These are phyloP conservation scores for Melanerpes aurifrons DNA, from an alignment of 2,113 vertebrate species.

Conservation along the genomic window DNA sequence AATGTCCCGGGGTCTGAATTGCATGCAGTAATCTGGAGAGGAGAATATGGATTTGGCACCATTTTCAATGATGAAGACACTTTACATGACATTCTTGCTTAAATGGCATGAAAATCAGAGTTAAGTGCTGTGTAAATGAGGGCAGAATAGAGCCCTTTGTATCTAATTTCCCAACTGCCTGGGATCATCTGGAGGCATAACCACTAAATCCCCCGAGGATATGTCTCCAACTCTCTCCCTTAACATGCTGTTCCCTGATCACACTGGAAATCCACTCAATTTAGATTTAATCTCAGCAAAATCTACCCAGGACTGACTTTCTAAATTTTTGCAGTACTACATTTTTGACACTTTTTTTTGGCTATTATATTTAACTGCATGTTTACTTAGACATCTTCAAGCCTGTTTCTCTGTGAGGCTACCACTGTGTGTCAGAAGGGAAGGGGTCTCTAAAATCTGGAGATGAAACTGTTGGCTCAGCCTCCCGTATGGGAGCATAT, in stretches of 20 bases:
- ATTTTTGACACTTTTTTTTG: not conserved
- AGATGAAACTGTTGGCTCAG: not conserved
- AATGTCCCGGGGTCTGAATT: slow-evolving; percentile 11
- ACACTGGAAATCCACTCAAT: slow-evolving; percentile 36
- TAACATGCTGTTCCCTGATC: not conserved
- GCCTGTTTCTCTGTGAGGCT: not conserved
- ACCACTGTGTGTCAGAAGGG: not conserved
- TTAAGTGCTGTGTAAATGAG: slow-evolving; percentile 58
- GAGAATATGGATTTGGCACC: slow-evolving; percentile 4
- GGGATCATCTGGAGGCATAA: slow-evolving; percentile 58
- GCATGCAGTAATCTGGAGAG: not conserved
- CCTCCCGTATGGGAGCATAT: not conserved
- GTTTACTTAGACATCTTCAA: not conserved
- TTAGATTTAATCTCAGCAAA: slow-evolving; percentile 43
- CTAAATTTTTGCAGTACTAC: slow-evolving; percentile 20
- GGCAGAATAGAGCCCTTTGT: slow-evolving; percentile 49
- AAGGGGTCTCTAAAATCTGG: not conserved
- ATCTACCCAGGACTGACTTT: not conserved
- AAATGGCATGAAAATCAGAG: slow-evolving; percentile 45
- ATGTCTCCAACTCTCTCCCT: slow-evolving; percentile 6
- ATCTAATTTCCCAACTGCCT: slow-evolving; percentile 53
- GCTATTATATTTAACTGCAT: not conserved
- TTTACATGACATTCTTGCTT: slow-evolving; percentile 37
- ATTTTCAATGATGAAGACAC: not conserved
- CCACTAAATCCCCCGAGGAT: slow-evolving; percentile 28